Evolutionary conservation across 2,113 vertebrate species (phyloP), one percentile per base, ranked within the genome.

Genomic region (Stictonetta naevosa): DNA sequence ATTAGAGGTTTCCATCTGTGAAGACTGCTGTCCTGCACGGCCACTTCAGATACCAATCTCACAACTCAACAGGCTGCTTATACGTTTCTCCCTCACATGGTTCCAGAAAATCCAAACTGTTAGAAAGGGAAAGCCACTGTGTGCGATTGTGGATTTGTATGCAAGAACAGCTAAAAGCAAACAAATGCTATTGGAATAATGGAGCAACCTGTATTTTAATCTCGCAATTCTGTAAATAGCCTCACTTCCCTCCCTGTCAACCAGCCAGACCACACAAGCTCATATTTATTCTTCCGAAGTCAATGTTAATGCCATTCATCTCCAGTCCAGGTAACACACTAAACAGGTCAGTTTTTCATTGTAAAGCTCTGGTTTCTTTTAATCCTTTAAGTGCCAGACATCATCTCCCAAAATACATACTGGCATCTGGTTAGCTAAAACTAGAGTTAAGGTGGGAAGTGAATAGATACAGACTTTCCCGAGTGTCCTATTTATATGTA

Each of bases 361-460:
- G 46, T 88, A 85, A 81, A 72, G 80, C 56, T 76, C 67, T 90
- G 66, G 22, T 68, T 90, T 79, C 58, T 78, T 88, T 73, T 83
- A 87, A 88, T 94, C 52, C 53, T 86, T 58, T 62, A 83, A 80
- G 85, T 90, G 91, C 71, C 81, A 95, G 96, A 93, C 92, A 83
- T 69, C 50, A 81, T 93, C 83, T 92, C 93, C 71, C 50, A 93
- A 93, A 97, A 96, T 95, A 94, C 68, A 88, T 33, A 23, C 4
- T 8, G 60, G 91, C 96, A 73, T 93, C 93, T 94, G 83, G 63
- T 83, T 90, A 92, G 93, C 93, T 95, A 96, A 92, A 95, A 94
- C 73, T 53, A 48, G 95, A 13, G 0, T 62, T 91, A 63, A 93
- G 93, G 95, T 95, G 87, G 91, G 94, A 62, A 93, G 93, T 40